Base-by-base conservation (phyloP, 2,797 vertebrate species). In the Helarctos malayanus region DNA sequence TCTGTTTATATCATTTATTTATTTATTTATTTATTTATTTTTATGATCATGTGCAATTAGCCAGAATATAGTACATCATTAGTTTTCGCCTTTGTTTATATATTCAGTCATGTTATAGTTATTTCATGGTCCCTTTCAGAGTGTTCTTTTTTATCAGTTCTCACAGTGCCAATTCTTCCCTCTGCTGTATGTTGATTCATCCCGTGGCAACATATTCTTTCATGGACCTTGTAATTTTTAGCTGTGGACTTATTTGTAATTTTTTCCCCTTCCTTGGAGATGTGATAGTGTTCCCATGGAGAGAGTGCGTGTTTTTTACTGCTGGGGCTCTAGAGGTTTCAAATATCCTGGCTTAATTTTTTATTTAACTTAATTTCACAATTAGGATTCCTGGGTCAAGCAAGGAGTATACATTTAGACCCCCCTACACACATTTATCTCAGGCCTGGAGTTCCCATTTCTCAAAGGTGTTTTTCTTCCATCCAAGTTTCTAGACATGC, bases 271-370 rank as follows among this genome's bases (percentile, higher is more conserved):
- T 80, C 89, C 15, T 32, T 78, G 41, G 38, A 82, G n/a, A 82
- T 90, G 2, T 52, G 16, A 82, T 86, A 78, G 35, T n/a, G 27
- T 95, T 71, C 32, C 23, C 41, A 13, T 41, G 45, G 69, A 83
- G 9, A 79, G 16, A 86, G 23, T 52, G 12, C 49, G 80, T 47
- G 18, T 63, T 94, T 94, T 94, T 89, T 63, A 71, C 79, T 78
- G 61, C 65, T 76, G n/a, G 38, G 75, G 19, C 59, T 65, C 38
- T 82, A 82, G 52, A 89, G n/a, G 8, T 79, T 95, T 94, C 75
- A 76, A 49, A 90, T 57, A 18, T 45, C 21, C 35, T 95, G 49
- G 14, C 49, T 89, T 63, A 84, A 84, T 80, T 81, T 93, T 87
- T 73, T 71, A 63, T 57, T 82, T 54, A 79, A 57, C 79, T 41